These are phyloP conservation scores for Portunus trituberculatus DNA, from an alignment of 1,140 invertebrate genomes.

Conservation along the genomic window DNA sequence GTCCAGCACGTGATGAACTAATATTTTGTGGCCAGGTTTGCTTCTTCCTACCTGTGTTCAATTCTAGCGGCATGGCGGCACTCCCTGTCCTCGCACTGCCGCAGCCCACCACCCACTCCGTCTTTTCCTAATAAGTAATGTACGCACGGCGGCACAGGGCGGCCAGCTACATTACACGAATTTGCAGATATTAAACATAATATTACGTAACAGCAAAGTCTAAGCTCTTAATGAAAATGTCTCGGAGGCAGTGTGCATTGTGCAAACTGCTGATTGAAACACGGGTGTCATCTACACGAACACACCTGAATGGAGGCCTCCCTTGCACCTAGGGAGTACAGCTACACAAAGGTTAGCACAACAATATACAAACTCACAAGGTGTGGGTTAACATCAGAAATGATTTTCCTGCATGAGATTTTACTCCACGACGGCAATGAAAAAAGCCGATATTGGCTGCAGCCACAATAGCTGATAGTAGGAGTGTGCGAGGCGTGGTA, in stretches of 20 bases:
- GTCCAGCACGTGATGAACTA: too few relatives aligned
- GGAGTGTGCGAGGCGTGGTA: slow-evolving; percentile 39
- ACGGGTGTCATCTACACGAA: slow-evolving; percentile 59
- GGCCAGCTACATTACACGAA: neutral
- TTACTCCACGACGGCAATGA: neutral
- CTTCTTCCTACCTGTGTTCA: too few relatives aligned
- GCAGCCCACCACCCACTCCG: neutral
- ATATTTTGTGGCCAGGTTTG: too few relatives aligned
- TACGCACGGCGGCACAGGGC: neutral
- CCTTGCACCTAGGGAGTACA: slow-evolving; percentile 38
- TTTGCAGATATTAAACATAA: neutral
- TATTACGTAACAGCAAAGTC: neutral
- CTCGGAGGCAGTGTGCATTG: neutral
- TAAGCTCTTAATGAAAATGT: slow-evolving; percentile 15
- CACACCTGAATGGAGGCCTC: slow-evolving; percentile 56
- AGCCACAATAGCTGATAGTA: slow-evolving; percentile 5
- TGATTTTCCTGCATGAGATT: neutral
- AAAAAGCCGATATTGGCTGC: slow-evolving; percentile 14
- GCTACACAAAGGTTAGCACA: slow-evolving; percentile 57
- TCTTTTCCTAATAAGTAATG: neutral
- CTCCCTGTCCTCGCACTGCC: too few relatives aligned
- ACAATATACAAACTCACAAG: slow-evolving; percentile 62
- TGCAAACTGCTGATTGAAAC: slow-evolving; percentile 41
- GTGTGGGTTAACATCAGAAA: neutral
- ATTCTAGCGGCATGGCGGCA: too few relatives aligned